These are phyloP conservation scores for Theocolax elegans DNA, from an alignment of 1,140 invertebrate species.

Conservation along the genomic window DNA sequence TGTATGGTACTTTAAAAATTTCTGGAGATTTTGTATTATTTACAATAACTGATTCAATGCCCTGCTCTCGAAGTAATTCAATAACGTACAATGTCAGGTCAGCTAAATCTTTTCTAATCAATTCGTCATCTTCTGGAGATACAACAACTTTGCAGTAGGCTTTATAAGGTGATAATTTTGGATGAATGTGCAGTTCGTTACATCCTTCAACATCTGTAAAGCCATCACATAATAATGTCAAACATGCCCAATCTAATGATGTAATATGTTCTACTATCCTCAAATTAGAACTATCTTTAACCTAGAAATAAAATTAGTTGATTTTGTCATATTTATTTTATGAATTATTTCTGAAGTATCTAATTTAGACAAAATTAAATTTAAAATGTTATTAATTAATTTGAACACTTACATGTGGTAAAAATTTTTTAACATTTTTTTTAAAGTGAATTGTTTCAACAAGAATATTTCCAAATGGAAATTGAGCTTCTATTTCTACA, in stretches of 20 bases:
- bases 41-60: constrained; percentile 57
- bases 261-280: constrained; percentile 68
- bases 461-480: constrained; percentile 57
- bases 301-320: constrained; percentile 63
- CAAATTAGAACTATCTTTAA: constrained; percentile 59
- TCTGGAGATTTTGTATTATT: constrained; percentile 50
- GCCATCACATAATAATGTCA: constrained; percentile 74
- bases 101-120: constrained; percentile 54
- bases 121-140: constrained; percentile 45
- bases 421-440: constrained; percentile 51
- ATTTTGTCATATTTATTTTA: too few species aligned
- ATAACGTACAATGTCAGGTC: constrained; percentile 62
- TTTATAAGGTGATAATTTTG: constrained; percentile 80
- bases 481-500: constrained; percentile 57
- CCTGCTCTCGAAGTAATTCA: constrained; percentile 58
- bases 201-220: constrained; percentile 58
- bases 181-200: constrained; percentile 72
- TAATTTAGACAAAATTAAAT: not conserved
- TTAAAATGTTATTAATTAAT: not conserved
- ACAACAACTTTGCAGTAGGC: constrained; percentile 68
- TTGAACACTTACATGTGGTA: constrained; percentile 46
- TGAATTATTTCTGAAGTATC: too few species aligned
- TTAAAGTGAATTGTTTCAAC: constrained; percentile 58
- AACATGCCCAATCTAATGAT: constrained; percentile 70
- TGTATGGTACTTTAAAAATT: constrained; percentile 74